Conservation (phyloP, 2,888 invertebrate genomes). For the Trimorus sp. region DNA sequence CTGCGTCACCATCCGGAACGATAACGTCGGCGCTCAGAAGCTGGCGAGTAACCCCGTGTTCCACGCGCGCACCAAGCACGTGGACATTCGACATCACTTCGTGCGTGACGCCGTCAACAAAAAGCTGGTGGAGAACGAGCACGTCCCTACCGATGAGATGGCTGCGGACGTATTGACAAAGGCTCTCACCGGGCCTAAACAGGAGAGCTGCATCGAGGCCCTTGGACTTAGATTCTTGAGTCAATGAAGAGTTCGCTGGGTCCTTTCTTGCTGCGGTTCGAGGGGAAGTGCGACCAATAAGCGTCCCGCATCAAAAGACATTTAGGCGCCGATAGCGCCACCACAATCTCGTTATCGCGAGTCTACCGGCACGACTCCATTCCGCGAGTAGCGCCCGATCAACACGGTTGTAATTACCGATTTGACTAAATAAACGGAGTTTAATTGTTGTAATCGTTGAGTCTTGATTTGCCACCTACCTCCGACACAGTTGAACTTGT, state of each 20-base stretch:
- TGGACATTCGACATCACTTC: slow-evolving; percentile 15
- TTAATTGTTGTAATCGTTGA: neutral
- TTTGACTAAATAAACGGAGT: neutral
- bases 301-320: neutral
- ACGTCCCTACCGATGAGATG: slow-evolving; percentile 18
- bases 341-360: neutral
- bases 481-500: no score
- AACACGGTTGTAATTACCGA: neutral
- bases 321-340: neutral
- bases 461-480: neutral
- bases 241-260: neutral
- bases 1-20: neutral
- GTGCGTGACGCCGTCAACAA: slow-evolving; percentile 11
- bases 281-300: neutral
- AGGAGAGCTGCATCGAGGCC: slow-evolving; percentile 1
- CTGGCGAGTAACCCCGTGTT: neutral
- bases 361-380: neutral
- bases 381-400: neutral
- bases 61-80: slow-evolving; percentile 13
- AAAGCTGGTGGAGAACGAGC: neutral
- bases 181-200: slow-evolving; percentile 5
- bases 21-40: slow-evolving; percentile 26
- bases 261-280: slow-evolving; percentile 1
- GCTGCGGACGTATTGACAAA: slow-evolving; percentile 10
- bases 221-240: slow-evolving; percentile 25